Conservation (phyloP, 2,888 invertebrate genomes). For the Mythimna lalbum region DNA sequence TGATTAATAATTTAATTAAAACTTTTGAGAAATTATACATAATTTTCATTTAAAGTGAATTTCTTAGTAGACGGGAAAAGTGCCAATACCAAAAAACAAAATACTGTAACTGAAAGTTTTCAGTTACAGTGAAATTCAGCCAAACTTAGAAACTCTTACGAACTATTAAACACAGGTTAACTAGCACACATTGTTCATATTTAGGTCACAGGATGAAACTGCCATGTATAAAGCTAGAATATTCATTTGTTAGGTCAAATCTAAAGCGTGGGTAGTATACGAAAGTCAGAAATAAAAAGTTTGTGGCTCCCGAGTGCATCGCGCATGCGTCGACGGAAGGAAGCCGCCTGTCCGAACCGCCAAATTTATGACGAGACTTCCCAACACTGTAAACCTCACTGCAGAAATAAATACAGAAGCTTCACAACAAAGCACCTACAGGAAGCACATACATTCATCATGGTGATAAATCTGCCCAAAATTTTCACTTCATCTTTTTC, state of each 20-base stretch:
- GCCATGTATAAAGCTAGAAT: slow-evolving; percentile 38
- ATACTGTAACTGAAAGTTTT: background rate
- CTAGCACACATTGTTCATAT: slow-evolving; percentile 17
- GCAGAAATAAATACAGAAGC: slow-evolving; percentile 41
- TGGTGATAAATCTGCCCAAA: slow-evolving; percentile 9
- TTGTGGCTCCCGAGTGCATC: slow-evolving; percentile 54
- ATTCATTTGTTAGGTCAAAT: slow-evolving; percentile 53
- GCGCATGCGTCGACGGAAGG: slow-evolving; percentile 78
- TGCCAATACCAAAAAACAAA: background rate
- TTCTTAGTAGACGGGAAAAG: background rate
- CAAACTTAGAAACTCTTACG: background rate
- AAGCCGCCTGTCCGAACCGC: slow-evolving; percentile 75
- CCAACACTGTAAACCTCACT: slow-evolving; percentile 68
- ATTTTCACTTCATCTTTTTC: slow-evolving; percentile 17
- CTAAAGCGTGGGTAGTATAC: slow-evolving; percentile 43
- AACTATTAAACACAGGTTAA: slow-evolving; percentile 9
- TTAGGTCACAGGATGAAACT: slow-evolving; percentile 26
- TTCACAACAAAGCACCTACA: background rate
- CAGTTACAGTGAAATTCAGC: slow-evolving; percentile 14
- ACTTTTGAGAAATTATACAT: no score
- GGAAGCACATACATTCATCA: slow-evolving; percentile 29
- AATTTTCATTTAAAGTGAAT: background rate
- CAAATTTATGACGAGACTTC: slow-evolving; percentile 81
- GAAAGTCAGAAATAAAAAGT: slow-evolving; percentile 67
- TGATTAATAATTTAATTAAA: no score